Evolutionary conservation across 2,113 vertebrate species (phyloP).

Genomic region (Alces alces): DNA sequence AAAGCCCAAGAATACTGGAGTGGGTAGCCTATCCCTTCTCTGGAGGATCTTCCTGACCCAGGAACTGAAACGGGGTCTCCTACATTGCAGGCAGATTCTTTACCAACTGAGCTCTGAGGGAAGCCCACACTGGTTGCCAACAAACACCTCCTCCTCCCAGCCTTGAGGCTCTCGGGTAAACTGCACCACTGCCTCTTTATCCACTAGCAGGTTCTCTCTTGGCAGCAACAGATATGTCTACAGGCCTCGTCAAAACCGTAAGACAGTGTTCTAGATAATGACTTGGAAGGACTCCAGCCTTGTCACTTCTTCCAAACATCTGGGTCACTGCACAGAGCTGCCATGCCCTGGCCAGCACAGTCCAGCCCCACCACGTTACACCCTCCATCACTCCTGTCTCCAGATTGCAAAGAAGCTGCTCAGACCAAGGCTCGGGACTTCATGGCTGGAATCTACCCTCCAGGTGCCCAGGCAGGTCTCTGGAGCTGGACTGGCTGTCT

Average conservation of each 20-base stretch:
- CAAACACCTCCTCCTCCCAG: neutral
- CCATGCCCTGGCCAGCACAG: neutral
- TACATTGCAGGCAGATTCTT: neutral
- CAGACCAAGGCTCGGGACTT: neutral
- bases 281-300: neutral
- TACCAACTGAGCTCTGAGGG: neutral
- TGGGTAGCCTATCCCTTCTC: neutral
- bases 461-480: neutral
- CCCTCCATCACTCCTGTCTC: neutral
- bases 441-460: neutral
- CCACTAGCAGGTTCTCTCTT: neutral
- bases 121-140: neutral
- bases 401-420: neutral
- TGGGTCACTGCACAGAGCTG: neutral
- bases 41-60: neutral
- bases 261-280: neutral
- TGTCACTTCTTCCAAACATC: neutral
- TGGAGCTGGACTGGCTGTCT: neutral
- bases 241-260: neutral
- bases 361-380: rapidly evolving
- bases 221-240: neutral
- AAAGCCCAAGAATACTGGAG: neutral
- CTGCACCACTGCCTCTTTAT: neutral
- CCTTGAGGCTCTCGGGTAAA: neutral
- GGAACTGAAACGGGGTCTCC: neutral